Evolutionary conservation across 30 jellyfish, hydroid and myxozoan genomes (phyloP).

Genomic region (Turritopsis rubra): DNA sequence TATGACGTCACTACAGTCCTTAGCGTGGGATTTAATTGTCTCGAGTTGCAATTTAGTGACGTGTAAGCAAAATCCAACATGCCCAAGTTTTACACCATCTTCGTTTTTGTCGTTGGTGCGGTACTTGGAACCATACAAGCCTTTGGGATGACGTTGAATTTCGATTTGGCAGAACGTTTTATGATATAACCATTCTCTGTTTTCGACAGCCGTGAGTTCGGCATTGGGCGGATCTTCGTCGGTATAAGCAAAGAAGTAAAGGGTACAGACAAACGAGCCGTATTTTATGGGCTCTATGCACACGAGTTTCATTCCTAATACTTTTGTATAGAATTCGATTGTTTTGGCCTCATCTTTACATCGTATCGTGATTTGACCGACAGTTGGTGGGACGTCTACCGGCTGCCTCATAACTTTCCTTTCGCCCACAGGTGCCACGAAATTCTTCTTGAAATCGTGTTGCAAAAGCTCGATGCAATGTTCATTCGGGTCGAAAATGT

Average conservation of each 20-base stretch:
- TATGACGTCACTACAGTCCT: not conserved
- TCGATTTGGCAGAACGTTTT: conserved; percentile 6
- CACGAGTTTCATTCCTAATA: conserved; percentile 10
- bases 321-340: conserved; percentile 1
- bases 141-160: not conserved
- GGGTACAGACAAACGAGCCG: not conserved
- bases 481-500: not conserved
- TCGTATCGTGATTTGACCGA: not conserved
- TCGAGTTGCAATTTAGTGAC: not conserved
- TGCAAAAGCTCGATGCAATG: conserved; percentile 14
- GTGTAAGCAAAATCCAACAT: not conserved
- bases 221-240: not conserved
- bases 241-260: not conserved
- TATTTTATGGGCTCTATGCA: not conserved
- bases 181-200: conserved; percentile 4
- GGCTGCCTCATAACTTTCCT: not conserved
- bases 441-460: not conserved
- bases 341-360: not conserved
- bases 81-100: conserved; percentile 15
- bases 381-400: not conserved
- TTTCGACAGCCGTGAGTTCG: not conserved
- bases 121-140: not conserved
- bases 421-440: not conserved
- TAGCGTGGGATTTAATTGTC: not conserved
- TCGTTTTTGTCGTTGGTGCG: conserved; percentile 1